Percentiles rank a stretch among this genome's conserved stretches.
phyloP scores from a whole-genome alignment of 2,113 vertebrate species.

The Ammospiza caudacuta region DNA sequence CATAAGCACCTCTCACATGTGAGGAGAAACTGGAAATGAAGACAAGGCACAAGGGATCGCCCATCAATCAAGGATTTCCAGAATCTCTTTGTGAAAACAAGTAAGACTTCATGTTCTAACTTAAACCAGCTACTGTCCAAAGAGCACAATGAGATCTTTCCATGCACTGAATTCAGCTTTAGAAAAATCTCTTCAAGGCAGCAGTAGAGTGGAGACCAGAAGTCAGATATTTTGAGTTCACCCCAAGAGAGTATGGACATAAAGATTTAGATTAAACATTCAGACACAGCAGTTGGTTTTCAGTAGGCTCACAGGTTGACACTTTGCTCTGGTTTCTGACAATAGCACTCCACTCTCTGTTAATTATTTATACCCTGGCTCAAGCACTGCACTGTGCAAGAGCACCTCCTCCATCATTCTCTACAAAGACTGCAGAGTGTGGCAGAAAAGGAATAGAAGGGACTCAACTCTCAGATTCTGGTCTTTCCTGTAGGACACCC shows the following conservation, averaged over 20 bases:
- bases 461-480: neutral
- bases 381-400: neutral
- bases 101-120: neutral
- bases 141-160: neutral
- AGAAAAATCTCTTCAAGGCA: neutral
- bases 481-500: neutral
- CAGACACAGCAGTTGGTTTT: neutral
- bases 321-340: neutral
- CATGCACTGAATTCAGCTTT: neutral
- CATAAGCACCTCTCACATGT: neutral
- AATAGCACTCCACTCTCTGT: neutral
- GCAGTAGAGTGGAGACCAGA: neutral
- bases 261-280: neutral
- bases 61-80: neutral
- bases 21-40: neutral
- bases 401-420: neutral
- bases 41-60: neutral
- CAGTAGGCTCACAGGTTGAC: neutral
- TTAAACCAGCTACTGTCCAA: neutral
- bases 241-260: neutral
- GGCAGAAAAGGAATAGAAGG: neutral
- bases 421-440: neutral
- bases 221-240: neutral
- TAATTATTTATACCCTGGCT: neutral
- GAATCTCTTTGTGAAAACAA: neutral